Conservation (phyloP, 2,888 invertebrate genomes). For the Drosophila bunnanda region DNA sequence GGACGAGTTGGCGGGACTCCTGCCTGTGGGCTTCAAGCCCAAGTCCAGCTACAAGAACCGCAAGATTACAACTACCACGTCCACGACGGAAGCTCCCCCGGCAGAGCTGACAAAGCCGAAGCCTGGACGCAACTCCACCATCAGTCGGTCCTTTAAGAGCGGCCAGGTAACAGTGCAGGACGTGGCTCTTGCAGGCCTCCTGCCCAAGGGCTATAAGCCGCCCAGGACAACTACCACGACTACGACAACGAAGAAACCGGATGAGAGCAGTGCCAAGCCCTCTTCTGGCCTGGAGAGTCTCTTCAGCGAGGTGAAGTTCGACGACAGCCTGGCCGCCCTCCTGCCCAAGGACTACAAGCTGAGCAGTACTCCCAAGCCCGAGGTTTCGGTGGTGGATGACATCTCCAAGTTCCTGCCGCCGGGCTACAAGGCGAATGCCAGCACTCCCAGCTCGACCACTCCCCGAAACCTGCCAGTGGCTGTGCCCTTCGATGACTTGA, state of each 20-base stretch:
- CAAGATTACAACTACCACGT: slow-evolving; percentile 85
- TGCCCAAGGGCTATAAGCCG: slow-evolving; percentile 88
- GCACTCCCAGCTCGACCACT: slow-evolving; percentile 65
- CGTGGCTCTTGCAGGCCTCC: slow-evolving; percentile 84
- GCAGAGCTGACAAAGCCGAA: slow-evolving; percentile 59
- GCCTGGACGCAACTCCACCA: slow-evolving; percentile 83
- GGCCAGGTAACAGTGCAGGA: slow-evolving; percentile 86
- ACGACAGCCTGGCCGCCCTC: slow-evolving; percentile 83
- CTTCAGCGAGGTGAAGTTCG: slow-evolving; percentile 82
- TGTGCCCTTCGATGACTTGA: slow-evolving; percentile 86
- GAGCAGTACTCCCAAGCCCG: slow-evolving; percentile 68
- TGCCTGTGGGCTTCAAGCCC: slow-evolving; percentile 87
- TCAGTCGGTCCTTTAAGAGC: slow-evolving; percentile 86
- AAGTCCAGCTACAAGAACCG: slow-evolving; percentile 71
- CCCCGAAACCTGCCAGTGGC: slow-evolving; percentile 73
- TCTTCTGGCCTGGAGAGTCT: slow-evolving; percentile 73
- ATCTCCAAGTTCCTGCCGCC: slow-evolving; percentile 88
- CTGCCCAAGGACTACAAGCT: slow-evolving; percentile 86
- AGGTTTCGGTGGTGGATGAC: slow-evolving; percentile 24
- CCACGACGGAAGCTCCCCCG: slow-evolving; percentile 55
- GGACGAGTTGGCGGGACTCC: slow-evolving; percentile 87
- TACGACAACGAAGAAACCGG: slow-evolving; percentile 51
- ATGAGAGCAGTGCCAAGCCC: slow-evolving; percentile 32
- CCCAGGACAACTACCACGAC: slow-evolving; percentile 70
- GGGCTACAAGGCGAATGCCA: slow-evolving; percentile 86